A percentile compares a stretch with the other conserved stretches of the same genome.
Conservation (phyloP, 2,888 invertebrate genomes). For the Drosophila helvetica region DNA sequence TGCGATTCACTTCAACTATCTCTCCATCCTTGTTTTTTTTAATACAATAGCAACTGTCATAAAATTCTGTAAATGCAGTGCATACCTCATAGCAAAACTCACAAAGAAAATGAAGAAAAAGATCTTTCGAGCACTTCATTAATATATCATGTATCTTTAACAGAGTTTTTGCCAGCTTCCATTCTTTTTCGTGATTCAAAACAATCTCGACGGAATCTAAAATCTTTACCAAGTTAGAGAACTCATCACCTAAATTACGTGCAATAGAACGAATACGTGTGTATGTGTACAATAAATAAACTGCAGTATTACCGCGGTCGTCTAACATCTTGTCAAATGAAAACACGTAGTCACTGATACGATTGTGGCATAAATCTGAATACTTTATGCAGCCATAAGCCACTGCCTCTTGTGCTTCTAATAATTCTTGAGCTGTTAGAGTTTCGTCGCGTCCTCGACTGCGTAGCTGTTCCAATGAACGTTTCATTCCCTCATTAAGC, state of each 20-base stretch:
- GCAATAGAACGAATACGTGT: slow-evolving; percentile 97
- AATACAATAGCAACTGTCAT: slow-evolving; percentile 98
- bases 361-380: slow-evolving; percentile 97
- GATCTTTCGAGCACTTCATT: slow-evolving; percentile 91
- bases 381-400: slow-evolving; percentile 99
- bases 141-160: slow-evolving; percentile 95
- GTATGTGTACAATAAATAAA: slow-evolving; percentile 96
- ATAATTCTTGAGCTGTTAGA: slow-evolving; percentile 91
- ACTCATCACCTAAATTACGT: slow-evolving; percentile 85
- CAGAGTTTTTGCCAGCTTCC: slow-evolving; percentile 95
- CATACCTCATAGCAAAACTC: slow-evolving; percentile 96
- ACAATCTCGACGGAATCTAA: slow-evolving; percentile 86
- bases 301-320: slow-evolving; percentile 99
- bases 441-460: slow-evolving; percentile 95
- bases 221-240: slow-evolving; percentile 87
- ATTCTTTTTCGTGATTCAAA: slow-evolving; percentile 95
- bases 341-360: slow-evolving; percentile 97
- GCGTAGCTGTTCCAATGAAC: slow-evolving; percentile 91
- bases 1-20: slow-evolving; percentile 92
- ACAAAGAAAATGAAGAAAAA: slow-evolving; percentile 94
- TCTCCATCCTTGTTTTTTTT: slow-evolving; percentile 94
- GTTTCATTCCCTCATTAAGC: slow-evolving; percentile 94
- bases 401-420: slow-evolving; percentile 93
- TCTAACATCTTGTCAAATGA: slow-evolving; percentile 99
- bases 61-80: slow-evolving; percentile 97